Base-by-base conservation (phyloP, 30 jellyfish, hydroid and myxozoan genomes). In the Aurelia aurita complex sp. Pacific region DNA sequence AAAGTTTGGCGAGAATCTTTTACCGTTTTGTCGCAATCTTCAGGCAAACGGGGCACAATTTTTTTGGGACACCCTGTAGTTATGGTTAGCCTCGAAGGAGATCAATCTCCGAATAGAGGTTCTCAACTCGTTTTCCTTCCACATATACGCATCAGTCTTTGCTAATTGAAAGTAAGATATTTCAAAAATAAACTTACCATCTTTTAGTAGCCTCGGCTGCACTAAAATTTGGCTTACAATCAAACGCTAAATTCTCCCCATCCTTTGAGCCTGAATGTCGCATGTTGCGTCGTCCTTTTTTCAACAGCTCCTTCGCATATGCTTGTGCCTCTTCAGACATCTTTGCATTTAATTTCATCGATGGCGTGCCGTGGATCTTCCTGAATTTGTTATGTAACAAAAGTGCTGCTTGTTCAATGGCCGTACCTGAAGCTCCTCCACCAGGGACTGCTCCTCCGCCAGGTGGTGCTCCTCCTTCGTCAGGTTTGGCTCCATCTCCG, bases 321-420 rank as follows among this genome's bases (percentile, higher is more conserved):
- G 80, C 96, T 54, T 88, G 96, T 10, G 99, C 99, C 36, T 64
- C 91, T 60, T 79, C 73, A 3, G 95, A 66, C 97, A 94, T 85
- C 43, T 74, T 77, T 17, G 64, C 89, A 86, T 94, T 92, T 14
- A 94, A 85, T 15, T 50, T 72, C 89, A 94, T 53, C 8, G 70
- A 87, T 2, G 96, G 92, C 3, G 92, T 85, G 11, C 96, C 97
- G 76, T 94, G 99, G 18, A 85, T 64, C 76, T 85, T 86, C 33
- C 99, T 95, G 60, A 89, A 94, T 71, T 76, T 85, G 64, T 94
- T 94, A 74, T 94, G 99, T 0, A 97, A 97, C 81, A 83, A 72
- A 65, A 89, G 74, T 6, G 96, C 98, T 7, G 74, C 76, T 46
- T 73, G 73, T 12, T 92, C 84, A 74, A 82, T 82, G 23, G 69